A percentile compares a stretch with the other conserved stretches of the same genome.
These are phyloP conservation scores for Dynastes tityus DNA, from an alignment of 2,888 invertebrate genomes.

Conservation along the genomic window DNA sequence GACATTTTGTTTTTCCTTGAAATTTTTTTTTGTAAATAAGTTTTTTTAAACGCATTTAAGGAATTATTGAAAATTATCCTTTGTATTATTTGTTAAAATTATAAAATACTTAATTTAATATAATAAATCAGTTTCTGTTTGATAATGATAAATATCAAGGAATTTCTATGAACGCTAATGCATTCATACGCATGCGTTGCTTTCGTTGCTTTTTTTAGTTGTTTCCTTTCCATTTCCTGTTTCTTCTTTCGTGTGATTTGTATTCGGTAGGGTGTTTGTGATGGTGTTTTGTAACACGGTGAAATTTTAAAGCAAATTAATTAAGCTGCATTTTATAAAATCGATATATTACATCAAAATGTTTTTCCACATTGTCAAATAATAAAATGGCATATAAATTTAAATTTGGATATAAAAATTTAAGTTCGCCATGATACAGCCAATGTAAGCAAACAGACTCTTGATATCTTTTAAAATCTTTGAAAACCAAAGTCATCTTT, in stretches of 20 bases:
- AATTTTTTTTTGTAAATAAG: too few species aligned
- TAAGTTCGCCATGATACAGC: constrained; percentile 12
- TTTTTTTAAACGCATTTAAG: too few species aligned
- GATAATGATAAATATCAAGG: too few species aligned
- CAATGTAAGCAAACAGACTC: not conserved
- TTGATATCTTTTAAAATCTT: constrained; percentile 5
- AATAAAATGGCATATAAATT: not conserved
- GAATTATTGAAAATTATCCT: too few species aligned
- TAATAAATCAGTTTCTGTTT: too few species aligned
- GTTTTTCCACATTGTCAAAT: not conserved
- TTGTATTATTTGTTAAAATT: too few species aligned
- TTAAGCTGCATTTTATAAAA: not conserved
- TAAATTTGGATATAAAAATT: not conserved
- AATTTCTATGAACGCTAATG: too few species aligned
- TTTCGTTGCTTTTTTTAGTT: too few species aligned
- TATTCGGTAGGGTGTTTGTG: not conserved
- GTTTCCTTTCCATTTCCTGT: too few species aligned
- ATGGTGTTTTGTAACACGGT: not conserved
- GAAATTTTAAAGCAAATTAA: not conserved
- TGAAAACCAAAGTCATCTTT: constrained; percentile 31
- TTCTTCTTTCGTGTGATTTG: not conserved
- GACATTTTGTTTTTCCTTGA: too few species aligned
- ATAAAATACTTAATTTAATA: too few species aligned
- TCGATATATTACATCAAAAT: not conserved
- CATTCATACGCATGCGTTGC: too few species aligned